A percentile compares a stretch with the other conserved stretches of the same genome.
Evolutionary conservation across 2,797 vertebrate genomes (phyloP).

Genomic region (Chaetophractus vellerosus): DNA sequence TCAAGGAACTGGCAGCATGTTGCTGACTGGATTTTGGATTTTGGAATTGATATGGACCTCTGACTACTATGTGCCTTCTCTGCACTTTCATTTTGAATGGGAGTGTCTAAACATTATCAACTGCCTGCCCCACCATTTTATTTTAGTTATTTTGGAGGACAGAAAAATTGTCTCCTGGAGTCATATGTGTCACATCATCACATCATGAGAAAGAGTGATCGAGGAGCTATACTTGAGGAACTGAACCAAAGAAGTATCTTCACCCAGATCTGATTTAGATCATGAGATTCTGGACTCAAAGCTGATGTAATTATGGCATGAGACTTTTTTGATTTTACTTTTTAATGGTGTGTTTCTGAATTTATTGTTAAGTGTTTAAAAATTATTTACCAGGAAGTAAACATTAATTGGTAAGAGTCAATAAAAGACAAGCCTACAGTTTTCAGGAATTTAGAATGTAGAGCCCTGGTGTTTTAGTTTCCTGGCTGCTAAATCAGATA

Average conservation of each 20-base stretch:
- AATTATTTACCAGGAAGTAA: background rate
- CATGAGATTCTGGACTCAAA: background rate
- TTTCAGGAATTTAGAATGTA: background rate
- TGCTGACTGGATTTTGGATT: background rate
- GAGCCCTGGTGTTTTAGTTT: background rate
- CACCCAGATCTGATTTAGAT: background rate
- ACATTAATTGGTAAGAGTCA: background rate
- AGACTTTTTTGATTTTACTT: conserved; percentile 26
- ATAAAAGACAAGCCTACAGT: background rate
- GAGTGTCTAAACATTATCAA: background rate
- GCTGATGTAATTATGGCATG: background rate
- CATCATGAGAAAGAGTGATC: background rate
- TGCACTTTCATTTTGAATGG: background rate
- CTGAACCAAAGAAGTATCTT: background rate
- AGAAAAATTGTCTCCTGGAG: background rate
- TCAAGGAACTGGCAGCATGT: background rate
- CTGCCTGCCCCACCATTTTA: background rate
- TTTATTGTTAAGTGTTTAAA: background rate
- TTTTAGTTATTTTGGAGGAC: background rate
- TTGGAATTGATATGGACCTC: background rate
- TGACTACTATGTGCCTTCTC: background rate
- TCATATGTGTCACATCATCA: background rate
- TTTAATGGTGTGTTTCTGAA: background rate
- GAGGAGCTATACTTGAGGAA: background rate
- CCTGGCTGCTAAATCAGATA: too few species aligned